Conservation (phyloP, 1,140 invertebrate genomes). For the Eupeodes corollae region DNA sequence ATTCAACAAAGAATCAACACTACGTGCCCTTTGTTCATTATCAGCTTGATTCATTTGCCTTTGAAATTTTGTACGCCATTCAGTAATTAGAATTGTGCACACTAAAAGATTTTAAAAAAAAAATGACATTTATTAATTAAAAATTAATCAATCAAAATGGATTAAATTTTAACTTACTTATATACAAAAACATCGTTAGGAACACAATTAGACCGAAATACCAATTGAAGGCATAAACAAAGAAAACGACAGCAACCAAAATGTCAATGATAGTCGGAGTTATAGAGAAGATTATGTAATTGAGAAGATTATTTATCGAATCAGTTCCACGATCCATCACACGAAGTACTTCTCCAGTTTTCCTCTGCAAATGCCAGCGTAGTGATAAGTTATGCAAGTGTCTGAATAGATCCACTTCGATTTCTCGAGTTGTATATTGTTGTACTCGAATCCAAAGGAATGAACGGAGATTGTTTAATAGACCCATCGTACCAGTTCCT, state of each 20-base stretch:
- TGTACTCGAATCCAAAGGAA: constrained; percentile 92
- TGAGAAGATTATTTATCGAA: constrained; percentile 85
- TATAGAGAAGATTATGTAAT: constrained; percentile 80
- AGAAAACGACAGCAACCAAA: constrained; percentile 82
- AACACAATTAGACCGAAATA: constrained; percentile 94
- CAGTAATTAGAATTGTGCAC: constrained; percentile 76
- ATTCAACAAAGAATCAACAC: constrained; percentile 92
- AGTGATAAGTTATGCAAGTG: constrained; percentile 80
- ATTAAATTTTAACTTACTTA: constrained; percentile 54
- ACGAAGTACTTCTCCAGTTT: constrained; percentile 89
- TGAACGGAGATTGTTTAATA: constrained; percentile 81
- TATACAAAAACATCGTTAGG: constrained; percentile 81
- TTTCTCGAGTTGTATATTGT: constrained; percentile 86
- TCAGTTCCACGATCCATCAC: constrained; percentile 93
- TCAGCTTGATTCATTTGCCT: constrained; percentile 86
- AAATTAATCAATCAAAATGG: neutral
- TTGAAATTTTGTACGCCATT: constrained; percentile 93
- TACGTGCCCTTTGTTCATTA: constrained; percentile 80
- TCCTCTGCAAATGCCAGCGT: constrained; percentile 81
- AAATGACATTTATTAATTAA: neutral
- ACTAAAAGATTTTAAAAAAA: constrained; percentile 40
- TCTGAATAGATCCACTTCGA: constrained; percentile 72
- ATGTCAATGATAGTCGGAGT: constrained; percentile 88
- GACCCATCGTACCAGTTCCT: constrained; percentile 79
- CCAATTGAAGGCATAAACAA: constrained; percentile 74